phyloP scores from a whole-genome alignment of 2,797 vertebrate species.

The Malacoraja senta region DNA sequence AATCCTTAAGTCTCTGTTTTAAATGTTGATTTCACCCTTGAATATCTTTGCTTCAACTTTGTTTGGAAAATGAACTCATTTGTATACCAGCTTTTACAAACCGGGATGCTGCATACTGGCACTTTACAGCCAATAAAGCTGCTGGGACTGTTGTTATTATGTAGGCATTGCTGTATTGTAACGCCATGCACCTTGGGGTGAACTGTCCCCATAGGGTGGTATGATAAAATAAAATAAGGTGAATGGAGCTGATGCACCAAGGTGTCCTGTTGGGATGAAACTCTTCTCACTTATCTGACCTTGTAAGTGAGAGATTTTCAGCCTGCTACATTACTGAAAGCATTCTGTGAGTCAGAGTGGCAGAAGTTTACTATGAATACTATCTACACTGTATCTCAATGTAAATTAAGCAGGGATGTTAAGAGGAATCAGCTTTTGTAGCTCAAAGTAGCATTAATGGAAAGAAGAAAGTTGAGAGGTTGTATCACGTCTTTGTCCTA shows the following conservation, averaged over 20 bases:
- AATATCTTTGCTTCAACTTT: not conserved
- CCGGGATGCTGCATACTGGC: not conserved
- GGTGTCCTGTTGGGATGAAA: not conserved
- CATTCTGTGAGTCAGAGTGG: not conserved
- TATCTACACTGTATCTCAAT: not conserved
- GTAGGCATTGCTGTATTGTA: not conserved
- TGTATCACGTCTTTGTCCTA: too few relatives aligned
- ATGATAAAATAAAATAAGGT: too few relatives aligned
- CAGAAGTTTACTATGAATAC: not conserved
- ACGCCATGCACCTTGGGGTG: not conserved
- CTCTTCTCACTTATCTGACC: not conserved
- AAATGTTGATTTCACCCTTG: not conserved
- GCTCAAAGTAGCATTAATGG: too few relatives aligned
- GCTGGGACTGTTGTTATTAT: not conserved
- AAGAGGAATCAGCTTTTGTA: not conserved
- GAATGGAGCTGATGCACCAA: not conserved
- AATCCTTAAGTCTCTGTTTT: not conserved
- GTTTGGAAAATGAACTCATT: not conserved
- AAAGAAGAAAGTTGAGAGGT: too few relatives aligned
- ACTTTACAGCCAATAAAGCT: not conserved
- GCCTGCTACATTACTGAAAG: not conserved
- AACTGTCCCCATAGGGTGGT: not conserved
- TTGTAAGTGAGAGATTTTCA: not conserved
- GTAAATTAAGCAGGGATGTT: not conserved
- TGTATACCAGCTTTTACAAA: not conserved